Evolutionary conservation across 2,113 vertebrate species (phyloP), one percentile per base, ranked within the genome.

Genomic region (Polyodon spathula): DNA sequence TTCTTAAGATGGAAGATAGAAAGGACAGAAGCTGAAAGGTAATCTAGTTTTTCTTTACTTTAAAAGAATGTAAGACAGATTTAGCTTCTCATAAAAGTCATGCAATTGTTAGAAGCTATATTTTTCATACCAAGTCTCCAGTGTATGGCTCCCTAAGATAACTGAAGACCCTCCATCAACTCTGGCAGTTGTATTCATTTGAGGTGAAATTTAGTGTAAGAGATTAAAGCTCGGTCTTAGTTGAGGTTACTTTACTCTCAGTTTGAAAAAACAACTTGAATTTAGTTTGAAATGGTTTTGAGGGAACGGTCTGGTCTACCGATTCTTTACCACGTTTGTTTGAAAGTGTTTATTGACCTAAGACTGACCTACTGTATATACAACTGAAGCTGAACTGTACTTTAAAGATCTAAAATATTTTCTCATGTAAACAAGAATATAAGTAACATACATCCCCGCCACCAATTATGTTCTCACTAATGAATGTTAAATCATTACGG

Each of bases 161-260:
- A 46, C 8, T 46, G 44, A 46, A 46, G 44, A 46, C 44, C 44
- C 44, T 46, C 44, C 44, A 46, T 46, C 44, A 46, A 46, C 44
- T 46, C 44, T 46, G 44, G 44, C 44, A 46, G 4, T 46, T 8
- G 44, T 10, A 46, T 10, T 46, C 44, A 46, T 46, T 46, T 46
- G 14, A 10, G 44, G 8, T 46, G 8, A 46, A 46, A 46, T 46
- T 46, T 3, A 46, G 44, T 3, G 8, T 46, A 46, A 8, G 4
- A 46, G 44, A 46, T 46, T 46, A 46, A 14, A 46, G 44, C 44
- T 46, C 2, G 44, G 2, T 2, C 8, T 5, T 46, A 10, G 4
- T 4, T 46, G 2, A 46, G 44, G 44, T 46, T 14, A 14, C 44
- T 46, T 46, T 46, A 27, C 27, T 1, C 27, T 27, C 27, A 27